These are phyloP conservation scores for Andinoacara biseriatus DNA, from an alignment of 2,113 vertebrate species.

Conservation along the genomic window DNA sequence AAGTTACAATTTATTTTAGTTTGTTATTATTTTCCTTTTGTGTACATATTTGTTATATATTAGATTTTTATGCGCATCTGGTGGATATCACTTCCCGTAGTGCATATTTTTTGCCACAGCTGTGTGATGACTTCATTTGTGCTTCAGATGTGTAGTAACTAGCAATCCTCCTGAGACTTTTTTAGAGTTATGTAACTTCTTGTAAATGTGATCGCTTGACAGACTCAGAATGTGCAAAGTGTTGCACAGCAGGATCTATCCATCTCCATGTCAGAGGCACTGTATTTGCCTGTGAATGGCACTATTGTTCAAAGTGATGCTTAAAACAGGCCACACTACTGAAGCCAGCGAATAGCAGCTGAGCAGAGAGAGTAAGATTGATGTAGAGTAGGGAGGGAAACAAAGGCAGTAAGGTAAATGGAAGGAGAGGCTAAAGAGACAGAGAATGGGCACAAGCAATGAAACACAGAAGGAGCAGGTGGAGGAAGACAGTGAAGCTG, in stretches of 20 bases:
- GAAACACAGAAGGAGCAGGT: slow-evolving; percentile 1
- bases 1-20: neutral
- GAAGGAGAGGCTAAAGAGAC: slow-evolving; percentile 17
- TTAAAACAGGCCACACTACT: slow-evolving; percentile 32
- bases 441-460: neutral
- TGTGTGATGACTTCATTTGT: slow-evolving; percentile 21
- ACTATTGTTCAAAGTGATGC: slow-evolving; percentile 31
- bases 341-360: neutral
- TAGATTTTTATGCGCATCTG: neutral
- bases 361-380: neutral
- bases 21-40: too few species aligned
- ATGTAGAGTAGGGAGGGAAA: neutral
- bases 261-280: neutral
- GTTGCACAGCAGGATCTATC: slow-evolving; percentile 5
- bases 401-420: slow-evolving; percentile 25
- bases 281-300: slow-evolving; percentile 27
- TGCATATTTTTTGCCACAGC: neutral
- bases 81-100: neutral
- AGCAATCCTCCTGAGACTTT: slow-evolving; percentile 4
- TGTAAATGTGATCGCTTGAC: slow-evolving; percentile 31
- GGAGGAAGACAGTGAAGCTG: neutral
- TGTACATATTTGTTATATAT: neutral
- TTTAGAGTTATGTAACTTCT: neutral
- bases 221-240: slow-evolving; percentile 26
- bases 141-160: neutral